Percentiles rank a stretch among this genome's conserved stretches.
phyloP scores from a whole-genome alignment of 2,797 vertebrate species.

The Remorina albescens region DNA sequence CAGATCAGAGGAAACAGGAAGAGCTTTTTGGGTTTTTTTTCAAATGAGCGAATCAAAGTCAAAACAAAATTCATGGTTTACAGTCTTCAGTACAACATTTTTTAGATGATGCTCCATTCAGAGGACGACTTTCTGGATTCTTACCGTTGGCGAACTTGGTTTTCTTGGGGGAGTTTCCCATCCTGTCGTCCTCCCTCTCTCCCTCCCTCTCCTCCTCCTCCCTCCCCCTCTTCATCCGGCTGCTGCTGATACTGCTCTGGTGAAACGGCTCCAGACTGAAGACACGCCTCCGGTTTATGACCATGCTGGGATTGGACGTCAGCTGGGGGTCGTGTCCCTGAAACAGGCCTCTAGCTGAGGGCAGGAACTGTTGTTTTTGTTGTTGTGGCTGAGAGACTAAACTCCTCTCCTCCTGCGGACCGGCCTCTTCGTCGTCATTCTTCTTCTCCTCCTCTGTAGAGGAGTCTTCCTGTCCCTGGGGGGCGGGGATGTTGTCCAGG shows the following conservation, averaged over 20 bases:
- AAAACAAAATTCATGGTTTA: too few species aligned
- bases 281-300: constrained; percentile 79
- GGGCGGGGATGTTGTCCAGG: constrained; percentile 15
- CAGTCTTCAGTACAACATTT: too few species aligned
- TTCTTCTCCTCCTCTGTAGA: constrained; percentile 17
- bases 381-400: constrained; percentile 12
- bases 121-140: too few species aligned
- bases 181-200: constrained; percentile 49
- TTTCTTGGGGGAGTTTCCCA: constrained; percentile 81
- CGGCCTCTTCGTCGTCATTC: constrained; percentile 17
- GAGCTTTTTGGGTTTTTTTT: too few species aligned
- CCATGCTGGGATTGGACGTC: constrained; percentile 61
- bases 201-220: constrained; percentile 57
- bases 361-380: constrained; percentile 5
- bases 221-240: constrained; percentile 76
- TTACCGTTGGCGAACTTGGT: constrained; percentile 72
- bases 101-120: too few species aligned
- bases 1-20: neutral
- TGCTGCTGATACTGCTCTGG: constrained; percentile 81
- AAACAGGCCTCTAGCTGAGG: constrained; percentile 8
- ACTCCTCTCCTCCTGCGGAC: constrained; percentile 16
- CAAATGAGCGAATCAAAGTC: too few species aligned
- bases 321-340: constrained; percentile 22
- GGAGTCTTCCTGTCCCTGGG: constrained; percentile 7
- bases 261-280: constrained; percentile 85